Percentiles rank a stretch among this genome's conserved stretches.
phyloP scores from a whole-genome alignment of 2,113 vertebrate genomes.

The Neolamprologus longior region DNA sequence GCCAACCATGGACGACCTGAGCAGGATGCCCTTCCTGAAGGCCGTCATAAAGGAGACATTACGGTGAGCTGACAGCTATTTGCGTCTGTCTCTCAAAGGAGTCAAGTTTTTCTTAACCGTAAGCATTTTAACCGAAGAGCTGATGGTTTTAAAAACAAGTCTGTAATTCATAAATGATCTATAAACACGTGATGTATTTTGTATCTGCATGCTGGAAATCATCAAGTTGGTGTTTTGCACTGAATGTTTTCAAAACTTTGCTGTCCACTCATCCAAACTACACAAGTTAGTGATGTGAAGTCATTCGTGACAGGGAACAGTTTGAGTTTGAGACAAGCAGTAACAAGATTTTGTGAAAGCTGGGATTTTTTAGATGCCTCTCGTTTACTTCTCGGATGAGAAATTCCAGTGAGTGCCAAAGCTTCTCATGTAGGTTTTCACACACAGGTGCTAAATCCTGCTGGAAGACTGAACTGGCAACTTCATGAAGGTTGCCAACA shows the following conservation, averaged over 20 bases:
- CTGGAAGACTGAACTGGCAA: not conserved
- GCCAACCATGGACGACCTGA: constrained; percentile 56
- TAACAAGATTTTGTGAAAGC: not conserved
- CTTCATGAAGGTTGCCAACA: not conserved
- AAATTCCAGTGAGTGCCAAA: not conserved
- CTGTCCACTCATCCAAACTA: not conserved
- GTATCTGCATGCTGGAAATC: not conserved
- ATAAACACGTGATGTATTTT: not conserved
- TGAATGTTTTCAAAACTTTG: not conserved
- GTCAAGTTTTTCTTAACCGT: not conserved
- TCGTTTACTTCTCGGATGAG: not conserved
- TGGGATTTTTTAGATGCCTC: not conserved
- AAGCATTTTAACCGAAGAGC: not conserved
- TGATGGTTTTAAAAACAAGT: not conserved
- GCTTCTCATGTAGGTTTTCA: not conserved
- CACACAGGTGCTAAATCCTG: not conserved
- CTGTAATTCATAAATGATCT: not conserved
- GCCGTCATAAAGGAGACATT: constrained; percentile 73
- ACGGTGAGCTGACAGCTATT: constrained; percentile 48
- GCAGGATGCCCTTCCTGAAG: constrained; percentile 71
- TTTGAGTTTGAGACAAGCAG: not conserved
- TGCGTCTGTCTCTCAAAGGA: not conserved
- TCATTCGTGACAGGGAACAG: not conserved
- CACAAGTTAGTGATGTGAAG: not conserved
- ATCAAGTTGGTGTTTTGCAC: not conserved